Percentiles rank a stretch among this genome's conserved stretches.
Evolutionary conservation across 2,113 vertebrate species (phyloP).

Genomic region (Hymenochirus boettgeri): DNA sequence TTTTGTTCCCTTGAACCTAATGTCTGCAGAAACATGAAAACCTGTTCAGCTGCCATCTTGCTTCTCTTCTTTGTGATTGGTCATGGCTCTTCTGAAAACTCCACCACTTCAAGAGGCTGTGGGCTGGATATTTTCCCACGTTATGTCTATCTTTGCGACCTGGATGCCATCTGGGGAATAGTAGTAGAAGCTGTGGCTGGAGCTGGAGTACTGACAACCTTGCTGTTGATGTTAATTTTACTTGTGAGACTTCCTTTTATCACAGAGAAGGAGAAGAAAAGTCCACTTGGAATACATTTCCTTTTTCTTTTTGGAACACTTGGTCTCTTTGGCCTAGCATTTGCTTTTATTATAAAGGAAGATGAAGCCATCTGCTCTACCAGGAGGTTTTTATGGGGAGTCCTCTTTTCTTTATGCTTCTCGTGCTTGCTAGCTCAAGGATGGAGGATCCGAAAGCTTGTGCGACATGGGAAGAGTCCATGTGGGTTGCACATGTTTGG

Average conservation of each 20-base stretch:
- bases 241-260: conserved; percentile 84
- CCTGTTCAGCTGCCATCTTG: conserved; percentile 58
- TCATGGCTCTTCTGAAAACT: conserved; percentile 63
- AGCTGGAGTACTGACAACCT: conserved; percentile 73
- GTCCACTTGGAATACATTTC: conserved; percentile 78
- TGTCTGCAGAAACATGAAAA: conserved; percentile 64
- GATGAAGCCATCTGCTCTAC: conserved; percentile 79
- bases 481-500: conserved; percentile 79
- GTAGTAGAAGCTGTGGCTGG: conserved; percentile 81
- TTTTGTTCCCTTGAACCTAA: no score
- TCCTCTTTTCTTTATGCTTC: conserved; percentile 86
- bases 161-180: conserved; percentile 93
- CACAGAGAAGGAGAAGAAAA: conserved; percentile 85
- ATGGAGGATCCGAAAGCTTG: conserved; percentile 76
- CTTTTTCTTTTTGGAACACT: conserved; percentile 84
- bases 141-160: conserved; percentile 85
- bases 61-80: conserved; percentile 71
- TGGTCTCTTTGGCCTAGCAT: conserved; percentile 85
- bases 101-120: conserved; percentile 75
- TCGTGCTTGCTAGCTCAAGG: conserved; percentile 88
- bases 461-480: conserved; percentile 77
- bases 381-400: conserved; percentile 86
- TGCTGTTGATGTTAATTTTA: conserved; percentile 78
- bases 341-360: conserved; percentile 87
- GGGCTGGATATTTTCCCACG: conserved; percentile 81